phyloP scores from a whole-genome alignment of 2,797 vertebrate species.

The Siniperca scherzeri region DNA sequence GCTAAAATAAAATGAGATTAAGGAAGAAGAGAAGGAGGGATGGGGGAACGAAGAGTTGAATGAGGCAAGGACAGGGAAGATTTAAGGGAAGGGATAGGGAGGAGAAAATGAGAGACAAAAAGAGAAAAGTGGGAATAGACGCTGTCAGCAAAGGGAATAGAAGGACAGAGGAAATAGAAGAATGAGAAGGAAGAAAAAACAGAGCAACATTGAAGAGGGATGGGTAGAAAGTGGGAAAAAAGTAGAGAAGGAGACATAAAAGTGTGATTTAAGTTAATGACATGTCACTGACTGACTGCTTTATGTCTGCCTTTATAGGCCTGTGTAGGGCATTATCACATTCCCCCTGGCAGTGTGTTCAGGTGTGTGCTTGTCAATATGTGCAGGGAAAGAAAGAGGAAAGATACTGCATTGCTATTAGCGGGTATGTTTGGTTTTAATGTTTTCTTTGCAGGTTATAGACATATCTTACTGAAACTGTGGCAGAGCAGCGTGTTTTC shows the following conservation, averaged over 20 bases:
- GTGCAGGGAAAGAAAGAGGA: conserved; percentile 21
- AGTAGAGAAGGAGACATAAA: conserved; percentile 72
- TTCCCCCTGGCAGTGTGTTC: conserved; percentile 54
- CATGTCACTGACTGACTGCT: conserved; percentile 81
- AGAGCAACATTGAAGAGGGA: conserved; percentile 44
- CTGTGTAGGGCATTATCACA: conserved; percentile 70
- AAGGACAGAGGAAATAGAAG: conserved; percentile 51
- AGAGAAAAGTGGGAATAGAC: conserved; percentile 51
- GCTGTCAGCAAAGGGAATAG: conserved; percentile 65
- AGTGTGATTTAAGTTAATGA: conserved; percentile 85
- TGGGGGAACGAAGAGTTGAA: conserved; percentile 42
- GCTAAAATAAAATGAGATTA: conserved; percentile 74
- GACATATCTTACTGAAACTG: conserved; percentile 30
- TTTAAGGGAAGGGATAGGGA: conserved; percentile 52
- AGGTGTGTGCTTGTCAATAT: conserved; percentile 46
- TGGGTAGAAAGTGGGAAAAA: conserved; percentile 53
- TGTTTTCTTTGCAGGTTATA: conserved; percentile 22
- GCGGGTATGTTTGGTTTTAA: conserved; percentile 34
- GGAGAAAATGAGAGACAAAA: conserved; percentile 41
- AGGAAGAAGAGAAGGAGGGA: conserved; percentile 30
- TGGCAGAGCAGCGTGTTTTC: conserved; percentile 2
- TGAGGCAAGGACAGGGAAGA: conserved; percentile 48
- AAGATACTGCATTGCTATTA: conserved; percentile 43
- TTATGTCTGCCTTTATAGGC: conserved; percentile 79
- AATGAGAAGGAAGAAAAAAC: conserved; percentile 47